Evolutionary conservation across 35 echinoderm and acorn worm genomes (phyloP).

Genomic region (Hemicentrotus pulcherrimus): DNA sequence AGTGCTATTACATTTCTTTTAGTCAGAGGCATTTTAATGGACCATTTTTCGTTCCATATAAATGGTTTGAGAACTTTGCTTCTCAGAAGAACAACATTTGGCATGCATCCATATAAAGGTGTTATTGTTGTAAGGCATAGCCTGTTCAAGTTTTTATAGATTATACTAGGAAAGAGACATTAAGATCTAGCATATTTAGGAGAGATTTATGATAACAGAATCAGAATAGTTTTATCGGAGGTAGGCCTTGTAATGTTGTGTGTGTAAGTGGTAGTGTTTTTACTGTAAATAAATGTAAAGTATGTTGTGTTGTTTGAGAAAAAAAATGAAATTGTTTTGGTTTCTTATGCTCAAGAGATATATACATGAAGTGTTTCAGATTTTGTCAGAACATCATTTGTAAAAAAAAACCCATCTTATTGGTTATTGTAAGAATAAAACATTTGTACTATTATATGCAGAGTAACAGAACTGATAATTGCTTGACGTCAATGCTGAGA

Average conservation of each 20-base stretch:
- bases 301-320: background rate
- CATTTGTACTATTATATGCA: background rate
- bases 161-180: background rate
- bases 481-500: background rate
- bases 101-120: background rate
- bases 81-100: background rate
- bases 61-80: background rate
- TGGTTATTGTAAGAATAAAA: slow-evolving; percentile 6
- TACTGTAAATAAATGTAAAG: background rate
- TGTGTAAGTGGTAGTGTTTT: background rate
- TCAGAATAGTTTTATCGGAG: background rate
- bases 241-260: background rate
- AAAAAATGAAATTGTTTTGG: background rate
- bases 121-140: background rate
- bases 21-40: background rate
- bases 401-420: background rate
- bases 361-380: background rate
- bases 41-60: background rate
- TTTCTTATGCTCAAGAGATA: background rate
- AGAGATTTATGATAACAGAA: background rate
- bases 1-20: background rate
- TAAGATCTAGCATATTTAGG: background rate
- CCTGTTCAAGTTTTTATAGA: background rate
- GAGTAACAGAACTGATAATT: background rate
- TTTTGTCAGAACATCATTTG: background rate